Evolutionary conservation across 2,113 vertebrate genomes (phyloP).

Genomic region (Clarias gariepinus): DNA sequence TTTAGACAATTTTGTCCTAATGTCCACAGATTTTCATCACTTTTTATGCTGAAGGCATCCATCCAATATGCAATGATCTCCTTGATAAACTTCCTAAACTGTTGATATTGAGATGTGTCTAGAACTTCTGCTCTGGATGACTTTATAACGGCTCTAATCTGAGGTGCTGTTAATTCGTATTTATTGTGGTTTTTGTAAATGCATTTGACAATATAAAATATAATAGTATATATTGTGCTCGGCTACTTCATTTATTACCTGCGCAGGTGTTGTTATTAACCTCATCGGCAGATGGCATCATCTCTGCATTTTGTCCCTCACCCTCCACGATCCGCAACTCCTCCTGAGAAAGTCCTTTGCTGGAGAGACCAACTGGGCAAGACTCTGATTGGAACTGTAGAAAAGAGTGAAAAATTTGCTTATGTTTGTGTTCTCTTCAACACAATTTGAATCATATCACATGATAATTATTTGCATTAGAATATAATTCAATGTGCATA

Average conservation of each 20-base stretch:
- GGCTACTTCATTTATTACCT: slow-evolving; percentile 65
- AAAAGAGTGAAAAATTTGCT: not conserved
- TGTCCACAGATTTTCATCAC: too few species aligned
- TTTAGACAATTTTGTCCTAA: not conserved
- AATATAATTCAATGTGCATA: not conserved
- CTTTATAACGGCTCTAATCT: too few species aligned
- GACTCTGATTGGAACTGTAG: slow-evolving; percentile 91
- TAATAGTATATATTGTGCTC: too few species aligned
- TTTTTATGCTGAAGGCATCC: too few species aligned
- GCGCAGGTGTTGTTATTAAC: slow-evolving; percentile 97
- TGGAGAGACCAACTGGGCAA: slow-evolving; percentile 81
- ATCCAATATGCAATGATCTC: too few species aligned
- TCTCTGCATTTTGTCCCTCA: slow-evolving; percentile 85
- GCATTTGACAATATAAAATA: too few species aligned
- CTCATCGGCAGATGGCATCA: slow-evolving; percentile 85
- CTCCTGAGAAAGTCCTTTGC: slow-evolving; percentile 87
- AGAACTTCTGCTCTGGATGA: too few species aligned
- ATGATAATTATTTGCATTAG: too few species aligned
- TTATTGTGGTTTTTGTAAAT: too few species aligned
- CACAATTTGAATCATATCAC: not conserved
- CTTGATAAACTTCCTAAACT: too few species aligned
- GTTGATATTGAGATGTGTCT: too few species aligned
- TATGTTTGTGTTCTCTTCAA: not conserved
- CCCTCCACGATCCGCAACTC: slow-evolving; percentile 94
- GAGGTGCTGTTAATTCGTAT: too few species aligned